Evolutionary conservation across 2,888 invertebrate species (phyloP).

Genomic region (Himalopsyche japonica): DNA sequence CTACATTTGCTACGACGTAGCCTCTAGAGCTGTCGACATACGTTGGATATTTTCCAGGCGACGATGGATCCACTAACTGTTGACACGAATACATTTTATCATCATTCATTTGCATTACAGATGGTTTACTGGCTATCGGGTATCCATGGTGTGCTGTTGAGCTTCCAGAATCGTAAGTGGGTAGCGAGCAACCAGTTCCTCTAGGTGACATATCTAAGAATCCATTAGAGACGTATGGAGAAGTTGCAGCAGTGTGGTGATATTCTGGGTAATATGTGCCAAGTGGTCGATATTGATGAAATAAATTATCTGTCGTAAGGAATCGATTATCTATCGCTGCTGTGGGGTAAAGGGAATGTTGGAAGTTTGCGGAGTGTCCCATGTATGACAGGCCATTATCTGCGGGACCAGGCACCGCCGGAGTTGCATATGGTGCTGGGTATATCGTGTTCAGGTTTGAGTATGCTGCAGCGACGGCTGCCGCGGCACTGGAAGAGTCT

Average conservation of each 20-base stretch:
- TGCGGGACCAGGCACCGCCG: constrained; percentile 67
- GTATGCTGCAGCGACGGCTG: constrained; percentile 76
- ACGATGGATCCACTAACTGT: constrained; percentile 63
- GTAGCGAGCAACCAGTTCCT: constrained; percentile 61
- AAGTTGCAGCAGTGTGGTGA: constrained; percentile 64
- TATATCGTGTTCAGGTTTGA: constrained; percentile 80
- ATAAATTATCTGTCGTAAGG: constrained; percentile 82
- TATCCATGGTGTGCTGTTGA: constrained; percentile 58
- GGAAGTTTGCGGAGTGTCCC: constrained; percentile 71
- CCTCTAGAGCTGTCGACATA: constrained; percentile 63
- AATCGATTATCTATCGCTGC: constrained; percentile 65
- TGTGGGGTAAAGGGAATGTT: constrained; percentile 58
- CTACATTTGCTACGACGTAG: constrained; percentile 57
- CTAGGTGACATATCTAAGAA: constrained; percentile 78
- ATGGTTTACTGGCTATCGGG: constrained; percentile 53
- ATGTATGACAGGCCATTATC: constrained; percentile 64
- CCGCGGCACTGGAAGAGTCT: constrained; percentile 60
- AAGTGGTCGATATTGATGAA: constrained; percentile 87
- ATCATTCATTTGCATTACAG: constrained; percentile 57
- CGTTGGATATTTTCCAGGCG: constrained; percentile 58
- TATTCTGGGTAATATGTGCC: constrained; percentile 81
- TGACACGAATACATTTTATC: constrained; percentile 66
- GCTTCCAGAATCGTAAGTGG: constrained; percentile 61
- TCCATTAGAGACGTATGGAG: constrained; percentile 76
- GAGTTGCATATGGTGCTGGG: constrained; percentile 75